Base-by-base conservation (phyloP, 2,888 invertebrate genomes). In the Lymantria monacha region DNA sequence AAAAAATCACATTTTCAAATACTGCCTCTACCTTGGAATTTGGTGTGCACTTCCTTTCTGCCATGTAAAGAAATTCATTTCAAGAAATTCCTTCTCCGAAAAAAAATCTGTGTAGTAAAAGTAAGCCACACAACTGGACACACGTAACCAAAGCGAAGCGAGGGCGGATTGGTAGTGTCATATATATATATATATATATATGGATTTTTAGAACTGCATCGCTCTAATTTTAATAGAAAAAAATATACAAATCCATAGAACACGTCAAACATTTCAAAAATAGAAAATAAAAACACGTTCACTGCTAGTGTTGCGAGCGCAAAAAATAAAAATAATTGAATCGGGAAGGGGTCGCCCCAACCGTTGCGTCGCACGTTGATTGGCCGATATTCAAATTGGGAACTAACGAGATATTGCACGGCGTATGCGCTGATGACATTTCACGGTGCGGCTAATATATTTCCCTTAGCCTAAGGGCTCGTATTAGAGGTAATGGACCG, bases 341-440 rank as follows among this genome's bases (percentile, higher is more conserved):
- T 87, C 69, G 61, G 68, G 65, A 68, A 66, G 73, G 85, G 87
- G 81, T 81, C 79, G 74, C 70, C 69, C 80, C 74, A 67, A 66
- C 72, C 71, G 66, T 59, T 51, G 72, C 71, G 83, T 74, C 79
- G 80, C 68, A 58, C 85, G 84, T 83, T 88, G 87, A 89, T 89
- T 89, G 89, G 89, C 89, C 81, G 87, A 87, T 87, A 89, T 89
- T 87, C 88, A 89, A 87, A 89, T 88, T 88, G 80, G 72, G 66
- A 72, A 70, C 76, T 86, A 87, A 88, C 83, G 58, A 81, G 80
- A 82, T 87, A 71, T 72, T 66, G 66, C 69, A 75, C 77, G 83
- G 81, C 78, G 81, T 83, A 69, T 77, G 79, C 73, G 74, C 72
- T 81, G 78, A 85, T 74, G 77, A 77, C 77, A 76, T 86, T 86